Base-by-base conservation (phyloP, 1,140 invertebrate genomes). In the Leptinotarsa undecemlineata region DNA sequence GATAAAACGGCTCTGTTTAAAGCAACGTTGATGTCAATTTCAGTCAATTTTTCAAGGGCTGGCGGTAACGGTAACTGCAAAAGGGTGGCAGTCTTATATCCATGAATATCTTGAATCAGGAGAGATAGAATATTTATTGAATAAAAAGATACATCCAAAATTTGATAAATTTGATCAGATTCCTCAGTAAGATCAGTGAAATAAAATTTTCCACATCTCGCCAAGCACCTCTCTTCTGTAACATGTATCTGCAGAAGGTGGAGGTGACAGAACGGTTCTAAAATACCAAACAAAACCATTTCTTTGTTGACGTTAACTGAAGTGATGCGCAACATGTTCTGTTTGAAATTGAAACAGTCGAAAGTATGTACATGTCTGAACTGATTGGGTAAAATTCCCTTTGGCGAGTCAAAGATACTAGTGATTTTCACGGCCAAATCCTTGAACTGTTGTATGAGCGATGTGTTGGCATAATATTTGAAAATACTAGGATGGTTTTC, bases 361-460 rank as follows among this genome's bases (percentile, higher is more conserved):
- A 90, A 82, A 51, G 85, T 86, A 33, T 85, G 82, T 26, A 87
- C 78, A 0, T 89, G 80, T 48, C 84, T 87, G 73, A 94, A 92
- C 21, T 78, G 64, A 57, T 74, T 48, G 11, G 68, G 80, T 23
- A 93, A 88, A 61, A 89, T 89, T 79, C 88, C 88, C 70, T 91
- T 90, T 17, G 92, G 90, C 72, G 91, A 87, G 73, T 90, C 87
- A 81, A 96, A 95, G 23, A 95, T 90, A 23, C 89, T 85, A 51
- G 90, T 86, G 48, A 96, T 87, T 2, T 90, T 86, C 70, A 89
- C 82, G 74, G 92, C 90, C 72, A 97, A 85, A 81, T 90, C 89
- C 42, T 90, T 90, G 77, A 95, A 91, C 79, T 96, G 91, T 83
- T 97, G 95, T 11, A 96, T 85, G 17, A 98, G 85, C 13, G 96